Base-by-base conservation (phyloP, 2,888 invertebrate genomes). In the Barypeithes pellucidus region DNA sequence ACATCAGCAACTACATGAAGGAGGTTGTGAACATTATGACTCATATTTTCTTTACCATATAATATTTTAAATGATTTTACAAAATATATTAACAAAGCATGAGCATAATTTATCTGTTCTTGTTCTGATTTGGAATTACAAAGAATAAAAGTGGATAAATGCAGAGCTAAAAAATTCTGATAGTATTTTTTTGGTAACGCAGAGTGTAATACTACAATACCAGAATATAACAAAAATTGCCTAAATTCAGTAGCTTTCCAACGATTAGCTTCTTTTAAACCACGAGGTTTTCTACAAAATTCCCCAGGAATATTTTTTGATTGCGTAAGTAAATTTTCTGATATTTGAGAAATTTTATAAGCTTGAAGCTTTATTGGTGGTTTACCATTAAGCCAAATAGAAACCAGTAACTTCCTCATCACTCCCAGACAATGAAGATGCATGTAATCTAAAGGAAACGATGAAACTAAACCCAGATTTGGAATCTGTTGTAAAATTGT, bases 1-100 rank as follows among this genome's bases (percentile, higher is more conserved):
- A 73, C 22, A 73, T 76, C 76, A 43, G 75, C 47, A 60, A 61
- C 47, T 24, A 79, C 14, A 69, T 79, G 77, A 18, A 78, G 29
- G 50, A 78, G 67, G 67, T 72, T 76, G 65, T 79, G 79, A 5
- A 79, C 69, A 73, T 79, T 79, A 67, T 80, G 75, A 39, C 76
- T 71, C 8, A 78, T 70, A 41, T 75, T 72, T 63, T 79, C 74
- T 41, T 47, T 12, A 11, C 75, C 76, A 73, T 77, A 78, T 39
- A 79, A 50, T 39, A 63, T 61, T 14, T 59, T 57, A 67, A 75
- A 79, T 59, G 68, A 75, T 39, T 70, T 54, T 2, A 78, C 73
- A 73, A 77, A 78, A 52, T 72, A 72, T 20, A 68, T 24, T 9
- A 76, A 18, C 11, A 79, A 47, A 4, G 36, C 8, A 47, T 76